phyloP scores from a whole-genome alignment of 1,140 invertebrate genomes.

The Gonatopus flavifemur region DNA sequence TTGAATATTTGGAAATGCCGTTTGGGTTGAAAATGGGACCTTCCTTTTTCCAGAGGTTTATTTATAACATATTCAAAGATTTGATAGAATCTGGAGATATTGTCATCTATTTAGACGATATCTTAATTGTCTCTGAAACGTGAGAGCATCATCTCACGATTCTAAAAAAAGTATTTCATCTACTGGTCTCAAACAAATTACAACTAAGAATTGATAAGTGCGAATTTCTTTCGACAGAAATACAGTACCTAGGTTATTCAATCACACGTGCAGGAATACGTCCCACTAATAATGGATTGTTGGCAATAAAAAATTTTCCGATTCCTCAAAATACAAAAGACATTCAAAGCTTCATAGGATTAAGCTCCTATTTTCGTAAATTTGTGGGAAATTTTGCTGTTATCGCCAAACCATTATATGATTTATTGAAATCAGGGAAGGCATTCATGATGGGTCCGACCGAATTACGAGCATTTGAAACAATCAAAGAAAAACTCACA shows the following conservation, averaged over 20 bases:
- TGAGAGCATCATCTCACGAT: conserved; percentile 9
- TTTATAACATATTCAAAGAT: background rate
- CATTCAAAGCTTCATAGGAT: conserved; percentile 7
- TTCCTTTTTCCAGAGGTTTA: conserved; percentile 2
- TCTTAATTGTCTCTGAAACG: conserved; percentile 5
- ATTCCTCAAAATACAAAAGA: background rate
- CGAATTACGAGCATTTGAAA: background rate
- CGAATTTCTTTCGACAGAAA: conserved; percentile 6
- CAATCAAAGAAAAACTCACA: background rate
- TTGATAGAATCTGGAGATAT: background rate
- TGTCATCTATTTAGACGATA: conserved; percentile 17
- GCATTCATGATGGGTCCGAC: background rate
- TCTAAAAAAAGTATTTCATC: conserved; percentile 11
- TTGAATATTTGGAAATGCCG: conserved; percentile 8
- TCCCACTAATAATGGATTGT: conserved; percentile 3
- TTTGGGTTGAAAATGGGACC: conserved; percentile 1
- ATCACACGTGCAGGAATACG: conserved; percentile 2
- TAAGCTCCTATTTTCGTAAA: conserved; percentile 11
- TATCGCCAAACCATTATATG: conserved; percentile 8
- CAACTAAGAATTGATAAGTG: conserved; percentile 17
- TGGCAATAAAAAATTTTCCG: conserved; percentile 2
- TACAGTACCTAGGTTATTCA: conserved; percentile 17
- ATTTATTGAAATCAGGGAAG: background rate
- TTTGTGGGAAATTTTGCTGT: conserved; percentile 6
- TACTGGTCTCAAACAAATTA: conserved; percentile 9